Evolutionary conservation across 1,140 invertebrate species (phyloP), one percentile per base, ranked within the genome.

Genomic region (Wiebesia pumilae): DNA sequence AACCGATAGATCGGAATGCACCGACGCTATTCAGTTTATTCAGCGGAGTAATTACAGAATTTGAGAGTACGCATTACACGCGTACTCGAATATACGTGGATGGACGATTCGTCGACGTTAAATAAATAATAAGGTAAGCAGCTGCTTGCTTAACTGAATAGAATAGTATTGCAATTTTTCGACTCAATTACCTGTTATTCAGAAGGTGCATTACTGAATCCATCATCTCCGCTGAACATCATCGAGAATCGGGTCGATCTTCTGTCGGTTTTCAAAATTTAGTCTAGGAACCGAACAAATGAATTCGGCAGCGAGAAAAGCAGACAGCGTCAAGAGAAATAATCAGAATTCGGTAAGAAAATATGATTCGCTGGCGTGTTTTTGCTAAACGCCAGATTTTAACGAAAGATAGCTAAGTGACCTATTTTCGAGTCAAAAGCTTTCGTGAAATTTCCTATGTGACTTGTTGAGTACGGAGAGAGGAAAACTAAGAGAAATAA

Each of bases 71-170:
- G 43, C 30, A 43, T 75, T 0, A n/a, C 21, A 75, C 40, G 24
- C 38, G 38, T 24, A 12, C 14, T 24, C 19, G 19, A 2, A 38
- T n/a, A n/a, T 43, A 43, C 38, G n/a, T 12, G 27, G 24, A 75
- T n/a, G 19, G 40, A 75, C 9, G 27, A 12, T n/a, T 27, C 27
- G 21, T 12, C 38, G 38, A n/a, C 71, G 6, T 16, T 24, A 38
- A 75, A 75, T 75, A 75, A 75, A 75, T 75, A 12, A 75, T 75
- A 27, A 38, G 40, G 38, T 75, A 75, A 75, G 38, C 35, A 75
- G 38, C 38, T 75, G 27, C 21, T 75, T 75, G 38, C 12, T 75
- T n/a, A 75, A 75, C 71, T 10, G 24, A 38, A 38, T 75, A 43
- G 21, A 27, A n/a, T 73, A 38, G 16, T 4, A 38, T 73, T 3